Base-by-base conservation (phyloP, 1,140 invertebrate genomes). In the Drosophila nikananu region DNA sequence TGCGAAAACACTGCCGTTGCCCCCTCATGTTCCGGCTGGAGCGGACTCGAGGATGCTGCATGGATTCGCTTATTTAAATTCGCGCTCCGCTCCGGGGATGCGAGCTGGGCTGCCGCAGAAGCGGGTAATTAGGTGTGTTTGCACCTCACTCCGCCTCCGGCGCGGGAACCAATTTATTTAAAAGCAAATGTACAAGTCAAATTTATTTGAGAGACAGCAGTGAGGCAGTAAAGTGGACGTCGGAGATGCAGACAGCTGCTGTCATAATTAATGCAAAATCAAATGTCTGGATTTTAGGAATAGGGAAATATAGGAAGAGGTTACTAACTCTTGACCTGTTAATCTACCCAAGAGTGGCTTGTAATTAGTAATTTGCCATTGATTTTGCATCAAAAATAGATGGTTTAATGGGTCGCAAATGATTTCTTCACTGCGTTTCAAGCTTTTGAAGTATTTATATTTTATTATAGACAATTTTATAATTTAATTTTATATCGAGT, bases 151-250 rank as follows among this genome's bases (percentile, higher is more conserved):
- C 10, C 3, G n/a, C 27, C n/a, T 32, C 5, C 2, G 32, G 21
- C 19, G 19, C 0, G 35, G 32, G 8, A 51, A 64, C 32, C 61
- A 75, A 79, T 83, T 83, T 83, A 62, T 68, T 78, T 70, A 79
- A 79, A 64, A 74, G 80, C 80, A 49, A 55, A 62, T 70, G n/a
- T 21, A 59, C 27, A 58, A 35, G 13, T 44, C 30, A 67, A 54
- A 37, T 46, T 52, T 52, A 37, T 25, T 44, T 44, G 30, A 64
- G 21, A 21, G 54, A 13, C 27, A 51, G 58, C 25, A 21, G 8
- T 10, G 23, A 10, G 23, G 48, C 27, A 23, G 23, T 12, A 10
- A 17, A 49, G 13, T 19, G 23, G 48, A 51, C 15, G 5, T 27
- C 10, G 13, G 39, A 37, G 21, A 61, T 15, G n/a, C 23, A 17